phyloP scores from a whole-genome alignment of 2,797 vertebrate genomes.

The Antrozous pallidus region DNA sequence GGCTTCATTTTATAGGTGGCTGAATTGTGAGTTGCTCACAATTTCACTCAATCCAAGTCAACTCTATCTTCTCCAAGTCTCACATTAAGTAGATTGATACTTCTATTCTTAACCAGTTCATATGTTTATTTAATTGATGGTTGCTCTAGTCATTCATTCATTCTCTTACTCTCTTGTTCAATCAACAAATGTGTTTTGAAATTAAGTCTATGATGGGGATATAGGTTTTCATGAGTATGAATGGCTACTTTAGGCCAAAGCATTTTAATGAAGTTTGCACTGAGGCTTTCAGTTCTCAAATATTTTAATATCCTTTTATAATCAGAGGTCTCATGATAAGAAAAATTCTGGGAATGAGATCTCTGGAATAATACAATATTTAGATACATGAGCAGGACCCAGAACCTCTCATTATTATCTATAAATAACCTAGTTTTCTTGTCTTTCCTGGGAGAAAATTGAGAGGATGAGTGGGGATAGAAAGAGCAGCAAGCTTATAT shows the following conservation, averaged over 20 bases:
- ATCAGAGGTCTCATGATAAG: conserved; percentile 23
- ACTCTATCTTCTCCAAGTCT: background rate
- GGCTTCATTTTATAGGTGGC: background rate
- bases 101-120: background rate
- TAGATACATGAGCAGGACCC: background rate
- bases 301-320: conserved; percentile 59
- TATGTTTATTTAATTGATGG: background rate
- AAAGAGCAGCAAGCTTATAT: background rate
- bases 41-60: background rate
- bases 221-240: conserved; percentile 31
- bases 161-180: background rate
- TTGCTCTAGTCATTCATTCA: background rate
- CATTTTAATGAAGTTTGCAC: conserved; percentile 49
- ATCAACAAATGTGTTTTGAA: conserved; percentile 21
- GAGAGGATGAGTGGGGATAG: background rate
- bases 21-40: background rate
- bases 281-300: conserved; percentile 24
- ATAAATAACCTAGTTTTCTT: background rate
- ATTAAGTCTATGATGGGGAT: background rate
- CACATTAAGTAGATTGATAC: background rate
- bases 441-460: conserved; percentile 18
- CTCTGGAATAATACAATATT: conserved; percentile 37
- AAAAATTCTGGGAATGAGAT: background rate
- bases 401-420: background rate
- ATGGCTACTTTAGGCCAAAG: conserved; percentile 32